A percentile compares a stretch with the other conserved stretches of the same genome.
phyloP scores from a whole-genome alignment of 2,797 vertebrate species.

The Melanitta fusca region DNA sequence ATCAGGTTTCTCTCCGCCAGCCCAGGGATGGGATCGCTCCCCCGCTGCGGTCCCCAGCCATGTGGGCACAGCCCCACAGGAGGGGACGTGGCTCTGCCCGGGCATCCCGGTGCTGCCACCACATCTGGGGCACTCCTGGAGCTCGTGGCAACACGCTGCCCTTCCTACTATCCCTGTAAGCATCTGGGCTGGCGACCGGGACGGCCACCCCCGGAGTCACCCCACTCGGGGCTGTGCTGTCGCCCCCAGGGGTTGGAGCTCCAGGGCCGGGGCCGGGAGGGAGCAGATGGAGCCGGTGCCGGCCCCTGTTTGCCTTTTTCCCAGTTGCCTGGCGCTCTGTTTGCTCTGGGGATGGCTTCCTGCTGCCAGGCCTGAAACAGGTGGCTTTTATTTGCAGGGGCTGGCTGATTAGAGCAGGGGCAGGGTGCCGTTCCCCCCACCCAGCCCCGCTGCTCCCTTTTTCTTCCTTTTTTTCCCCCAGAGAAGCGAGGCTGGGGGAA shows the following conservation, averaged over 20 bases:
- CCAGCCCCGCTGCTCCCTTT: neutral
- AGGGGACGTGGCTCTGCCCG: neutral
- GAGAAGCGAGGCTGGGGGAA: neutral
- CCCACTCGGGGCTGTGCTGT: fast-evolving
- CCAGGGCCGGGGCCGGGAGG: neutral
- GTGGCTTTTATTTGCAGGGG: conserved; percentile 83
- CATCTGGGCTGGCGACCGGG: neutral
- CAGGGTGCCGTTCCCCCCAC: neutral
- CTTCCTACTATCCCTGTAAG: neutral
- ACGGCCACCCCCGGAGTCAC: neutral
- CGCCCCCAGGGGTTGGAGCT: neutral
- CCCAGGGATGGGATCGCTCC: fast-evolving
- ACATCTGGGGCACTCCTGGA: neutral
- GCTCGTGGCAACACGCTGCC: neutral
- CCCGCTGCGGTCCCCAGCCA: fast-evolving
- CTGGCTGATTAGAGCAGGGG: conserved; percentile 67
- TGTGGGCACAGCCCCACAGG: fast-evolving
- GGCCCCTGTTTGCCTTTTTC: conserved; percentile 81
- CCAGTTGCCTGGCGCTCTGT: conserved; percentile 73
- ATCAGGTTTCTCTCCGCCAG: conserved; percentile 20
- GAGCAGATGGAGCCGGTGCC: conserved; percentile 76
- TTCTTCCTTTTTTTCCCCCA: neutral
- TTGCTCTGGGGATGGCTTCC: conserved; percentile 76
- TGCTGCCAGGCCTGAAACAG: conserved; percentile 78
- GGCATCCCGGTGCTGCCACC: neutral